Evolutionary conservation across 2,888 invertebrate species (phyloP), one percentile per base, ranked within the genome.

Genomic region (Melieria omissa): DNA sequence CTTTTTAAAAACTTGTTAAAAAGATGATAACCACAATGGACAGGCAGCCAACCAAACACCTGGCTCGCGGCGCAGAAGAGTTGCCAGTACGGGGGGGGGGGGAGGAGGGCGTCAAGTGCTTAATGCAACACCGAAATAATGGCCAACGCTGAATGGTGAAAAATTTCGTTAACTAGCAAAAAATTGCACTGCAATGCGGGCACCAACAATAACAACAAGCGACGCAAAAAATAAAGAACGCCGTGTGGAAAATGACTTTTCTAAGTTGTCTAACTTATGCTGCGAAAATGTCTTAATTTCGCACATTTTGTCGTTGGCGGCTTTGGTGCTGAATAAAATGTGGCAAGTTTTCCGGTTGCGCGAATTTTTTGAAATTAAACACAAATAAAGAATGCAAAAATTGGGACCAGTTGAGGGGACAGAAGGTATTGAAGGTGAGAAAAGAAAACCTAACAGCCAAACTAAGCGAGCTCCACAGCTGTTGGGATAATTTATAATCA

Each of bases 11-110:
- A 84, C 79, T 84, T 84, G 80, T 83, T 84, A 83, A 84, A 84
- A 76, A 78, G 83, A 82, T 84, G 84, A 84, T 84, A 83, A 82
- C 83, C 81, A 84, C 83, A 84, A 84, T 82, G 81, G 79, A 78
- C 29, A 29, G 29, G 29, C 29, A 29, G 29, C 29, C 29, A 29
- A 29, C 29, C 29, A 29, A 29, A 29, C 78, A 61, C 64, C 58
- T 49, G 57, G 29, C 29, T 29, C 1, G 29, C 29, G 29, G 29
- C 16, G 29, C 2, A 29, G 29, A 29, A 29, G 29, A 29, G 29
- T 29, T 29, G 29, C 29, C 29, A 29, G 29, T 29, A n/a, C n/a
- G n/a, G n/a, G 29, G 29, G 1, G 29, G 29, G 0, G 29, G 29
- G 29, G 29, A 2, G 29, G 29, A 3, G 29, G 29, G 1, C 29